phyloP scores from a whole-genome alignment of 1,140 invertebrate genomes.

The Aphis gossypii region DNA sequence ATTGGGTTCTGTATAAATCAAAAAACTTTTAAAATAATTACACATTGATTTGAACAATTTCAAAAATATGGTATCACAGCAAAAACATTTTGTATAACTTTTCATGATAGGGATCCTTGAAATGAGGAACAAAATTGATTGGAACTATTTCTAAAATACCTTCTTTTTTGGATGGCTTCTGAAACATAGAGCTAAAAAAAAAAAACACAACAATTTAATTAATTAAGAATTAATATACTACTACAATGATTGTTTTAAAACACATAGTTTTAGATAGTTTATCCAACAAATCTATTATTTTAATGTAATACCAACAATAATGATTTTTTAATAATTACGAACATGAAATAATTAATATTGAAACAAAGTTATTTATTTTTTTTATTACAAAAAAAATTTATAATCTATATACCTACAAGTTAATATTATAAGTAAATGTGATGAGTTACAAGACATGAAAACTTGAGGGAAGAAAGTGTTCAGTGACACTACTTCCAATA shows the following conservation, averaged over 20 bases:
- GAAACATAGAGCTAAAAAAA: constrained; percentile 77
- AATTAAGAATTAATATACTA: not conserved
- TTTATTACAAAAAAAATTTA: too few species aligned
- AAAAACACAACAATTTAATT: not conserved
- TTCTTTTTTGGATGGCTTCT: constrained; percentile 76
- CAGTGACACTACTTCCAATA: too few species aligned
- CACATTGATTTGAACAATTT: too few species aligned
- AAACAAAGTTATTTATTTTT: too few species aligned
- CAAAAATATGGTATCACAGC: too few species aligned
- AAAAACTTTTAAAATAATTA: too few species aligned
- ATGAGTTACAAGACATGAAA: too few species aligned
- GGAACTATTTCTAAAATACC: constrained; percentile 83
- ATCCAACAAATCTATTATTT: not conserved
- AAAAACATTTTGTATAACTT: not conserved
- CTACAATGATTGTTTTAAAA: not conserved
- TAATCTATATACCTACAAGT: too few species aligned
- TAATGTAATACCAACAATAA: not conserved
- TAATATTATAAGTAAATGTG: too few species aligned
- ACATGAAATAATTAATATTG: not conserved
- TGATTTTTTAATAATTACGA: not conserved
- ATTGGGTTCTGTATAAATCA: too few species aligned
- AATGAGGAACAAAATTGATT: constrained; percentile 83
- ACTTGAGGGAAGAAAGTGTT: too few species aligned
- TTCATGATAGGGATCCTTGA: constrained; percentile 71
- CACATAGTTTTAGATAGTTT: not conserved